Percentiles rank a stretch among this genome's conserved stretches.
phyloP scores from a whole-genome alignment of 2,888 invertebrate genomes.

The Oscheius sp. region DNA sequence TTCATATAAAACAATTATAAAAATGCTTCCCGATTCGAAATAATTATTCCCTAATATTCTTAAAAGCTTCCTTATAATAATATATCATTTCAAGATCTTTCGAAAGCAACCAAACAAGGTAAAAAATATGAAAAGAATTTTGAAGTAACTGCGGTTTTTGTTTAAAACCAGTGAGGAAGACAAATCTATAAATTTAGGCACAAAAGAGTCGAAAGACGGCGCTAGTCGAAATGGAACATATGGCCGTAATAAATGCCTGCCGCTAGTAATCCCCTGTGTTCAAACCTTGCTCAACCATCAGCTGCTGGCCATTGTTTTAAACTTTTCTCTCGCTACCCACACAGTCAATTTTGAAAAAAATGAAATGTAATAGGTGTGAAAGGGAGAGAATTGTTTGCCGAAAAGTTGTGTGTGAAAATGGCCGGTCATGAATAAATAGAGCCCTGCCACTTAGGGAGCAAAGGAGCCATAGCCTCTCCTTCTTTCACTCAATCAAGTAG shows the following conservation, averaged over 20 bases:
- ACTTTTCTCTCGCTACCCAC: background rate
- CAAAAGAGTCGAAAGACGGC: background rate
- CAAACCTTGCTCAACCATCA: background rate
- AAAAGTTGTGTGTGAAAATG: slow-evolving; percentile 22
- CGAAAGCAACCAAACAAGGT: no score
- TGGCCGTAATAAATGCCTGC: background rate
- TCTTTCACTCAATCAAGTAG: background rate
- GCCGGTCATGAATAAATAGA: slow-evolving; percentile 29
- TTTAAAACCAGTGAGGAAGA: background rate
- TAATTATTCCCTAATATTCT: no score
- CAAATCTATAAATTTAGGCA: background rate
- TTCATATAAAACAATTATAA: no score
- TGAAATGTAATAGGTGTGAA: background rate
- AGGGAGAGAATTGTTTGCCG: background rate
- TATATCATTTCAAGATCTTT: no score
- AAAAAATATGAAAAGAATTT: no score
- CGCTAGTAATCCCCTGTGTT: no score
- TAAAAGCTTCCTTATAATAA: no score
- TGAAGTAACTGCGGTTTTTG: background rate
- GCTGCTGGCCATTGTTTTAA: background rate
- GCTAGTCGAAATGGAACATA: background rate
- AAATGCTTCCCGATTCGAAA: no score
- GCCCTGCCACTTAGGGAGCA: slow-evolving; percentile 24
- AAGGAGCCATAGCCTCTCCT: slow-evolving; percentile 14
- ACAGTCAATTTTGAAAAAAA: background rate